phyloP scores from a whole-genome alignment of 2,888 invertebrate species.

The Stenchaetothrips biformis region DNA sequence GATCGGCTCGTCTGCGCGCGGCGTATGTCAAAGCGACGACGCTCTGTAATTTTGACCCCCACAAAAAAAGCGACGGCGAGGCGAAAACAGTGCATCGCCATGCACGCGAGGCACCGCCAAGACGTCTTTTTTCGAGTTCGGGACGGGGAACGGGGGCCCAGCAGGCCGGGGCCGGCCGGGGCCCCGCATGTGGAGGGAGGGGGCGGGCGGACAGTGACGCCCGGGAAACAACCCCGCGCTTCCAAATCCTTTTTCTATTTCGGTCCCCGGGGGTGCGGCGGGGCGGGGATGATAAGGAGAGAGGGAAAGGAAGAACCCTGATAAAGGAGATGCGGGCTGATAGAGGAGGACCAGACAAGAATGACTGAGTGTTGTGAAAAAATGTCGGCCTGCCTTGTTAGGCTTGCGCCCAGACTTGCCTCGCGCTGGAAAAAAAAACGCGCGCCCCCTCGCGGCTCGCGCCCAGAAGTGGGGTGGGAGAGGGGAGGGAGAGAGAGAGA shows the following conservation, averaged over 20 bases:
- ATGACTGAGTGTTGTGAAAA: neutral
- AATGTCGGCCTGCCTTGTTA: neutral
- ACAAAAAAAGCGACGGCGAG: neutral
- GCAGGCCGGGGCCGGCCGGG: neutral
- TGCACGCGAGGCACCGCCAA: neutral
- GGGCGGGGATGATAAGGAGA: neutral
- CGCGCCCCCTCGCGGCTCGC: neutral
- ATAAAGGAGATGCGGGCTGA: slow-evolving; percentile 23
- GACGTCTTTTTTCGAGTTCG: neutral
- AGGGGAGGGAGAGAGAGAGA: too few species aligned
- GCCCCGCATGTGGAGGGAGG: neutral
- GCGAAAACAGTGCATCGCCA: neutral
- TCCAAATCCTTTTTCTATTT: slow-evolving; percentile 15
- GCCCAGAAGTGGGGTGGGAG: too few species aligned
- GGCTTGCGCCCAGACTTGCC: neutral
- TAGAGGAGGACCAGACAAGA: slow-evolving; percentile 3
- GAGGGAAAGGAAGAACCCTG: slow-evolving; percentile 12
- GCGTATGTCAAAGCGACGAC: too few species aligned
- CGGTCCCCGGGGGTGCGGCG: neutral
- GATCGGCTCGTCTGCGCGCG: neutral
- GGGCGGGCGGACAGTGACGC: neutral
- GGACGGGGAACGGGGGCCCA: neutral
- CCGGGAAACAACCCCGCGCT: neutral
- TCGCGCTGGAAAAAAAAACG: neutral
- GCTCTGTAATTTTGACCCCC: too few species aligned